Base-by-base conservation (phyloP, 2,113 vertebrate genomes). In the Callocephalon fimbriatum region DNA sequence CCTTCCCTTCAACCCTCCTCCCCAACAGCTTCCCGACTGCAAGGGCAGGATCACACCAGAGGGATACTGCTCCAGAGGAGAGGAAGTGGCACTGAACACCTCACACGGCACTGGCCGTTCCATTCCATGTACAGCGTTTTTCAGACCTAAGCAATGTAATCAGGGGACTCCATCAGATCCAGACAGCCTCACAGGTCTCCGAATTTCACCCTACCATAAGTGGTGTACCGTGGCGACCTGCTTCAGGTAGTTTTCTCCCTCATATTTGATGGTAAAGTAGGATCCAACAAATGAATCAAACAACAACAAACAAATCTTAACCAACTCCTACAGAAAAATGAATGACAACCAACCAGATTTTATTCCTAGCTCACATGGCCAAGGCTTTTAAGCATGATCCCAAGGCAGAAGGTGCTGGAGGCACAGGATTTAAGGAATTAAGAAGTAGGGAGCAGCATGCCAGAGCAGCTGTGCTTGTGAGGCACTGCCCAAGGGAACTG, bases 1-100 rank as follows among this genome's bases (percentile, higher is more conserved):
- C 91, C 61, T 86, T 96, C 78, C 62, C 96, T 78, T 83, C 84
- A 88, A 56, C 54, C 42, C 82, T 95, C 82, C 86, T 61, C 78
- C 58, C 68, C 89, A 71, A 37, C 78, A 61, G 74, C 77, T 78
- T 94, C 66, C 92, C 94, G 31, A 3, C 82, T 10, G 66, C 89
- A 42, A 63, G 56, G 42, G 14, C 50, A 66, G 51, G 21, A 26
- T 21, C 47, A 16, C 54, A 59, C 35, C 68, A 32, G 5, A 21
- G n/a, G 17, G 3, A 31, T 3, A 15, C 12, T 0, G 3, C 56
- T 12, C 10, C 9, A 0, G 32, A 81, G 48, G 48, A 48, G 31
- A 86, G 48, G 48, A 50, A 26, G 47, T 3, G 18, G 66, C 21
- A 12, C 5, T 0, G 0, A 19, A 20, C 0, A 1, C 44, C 14